Base-by-base conservation (phyloP, 64 coral and sea anemone species). In the Dendrophyllia cribrosa region DNA sequence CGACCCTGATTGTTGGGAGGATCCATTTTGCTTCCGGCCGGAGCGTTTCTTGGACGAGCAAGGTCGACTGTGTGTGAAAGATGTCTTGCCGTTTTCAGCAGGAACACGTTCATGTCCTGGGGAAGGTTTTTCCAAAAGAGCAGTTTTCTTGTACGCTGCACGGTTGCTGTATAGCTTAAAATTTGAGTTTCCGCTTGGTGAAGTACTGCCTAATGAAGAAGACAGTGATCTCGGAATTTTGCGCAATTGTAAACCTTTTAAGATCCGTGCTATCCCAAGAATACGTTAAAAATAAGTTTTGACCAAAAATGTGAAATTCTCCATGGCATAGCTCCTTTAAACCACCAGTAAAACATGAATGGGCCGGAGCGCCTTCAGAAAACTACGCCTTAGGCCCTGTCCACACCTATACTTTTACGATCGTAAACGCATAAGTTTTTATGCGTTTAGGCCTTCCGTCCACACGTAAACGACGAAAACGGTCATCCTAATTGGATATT, bases 91-190 rank as follows among this genome's bases (percentile, higher is more conserved):
- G 7, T 96, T 93, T 65, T 82, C 86, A 22, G 22, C 64, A 0
- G 95, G 95, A 9, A 80, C n/a, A 45, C 78, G 95, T 47, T 77
- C 79, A 14, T 96, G 95, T 50, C 85, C 92, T 13, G 95, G 95
- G 66, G 91, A 93, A 62, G 61, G 65, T 11, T 58, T 78, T 21
- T 79, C 87, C 1, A 93, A 60, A 64, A 70, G 67, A 43, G 70
- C 88, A 51, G 51, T 88, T 8, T 96, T 93, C 58, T 72, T 96
- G 21, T 86, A 80, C 79, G 59, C 83, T 0, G 67, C 91, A 15
- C 86, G 61, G 4, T 66, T 93, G 6, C 76, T 96, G 10, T 87
- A 93, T 9, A 66, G 70, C 1, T 96, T 93, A 43, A 74, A 81
- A 6, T 77, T 96, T 64, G 87, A 86, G 14, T 77, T 46, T 20